Evolutionary conservation across 2,888 invertebrate genomes (phyloP).

Genomic region (Xestia c-nigrum): DNA sequence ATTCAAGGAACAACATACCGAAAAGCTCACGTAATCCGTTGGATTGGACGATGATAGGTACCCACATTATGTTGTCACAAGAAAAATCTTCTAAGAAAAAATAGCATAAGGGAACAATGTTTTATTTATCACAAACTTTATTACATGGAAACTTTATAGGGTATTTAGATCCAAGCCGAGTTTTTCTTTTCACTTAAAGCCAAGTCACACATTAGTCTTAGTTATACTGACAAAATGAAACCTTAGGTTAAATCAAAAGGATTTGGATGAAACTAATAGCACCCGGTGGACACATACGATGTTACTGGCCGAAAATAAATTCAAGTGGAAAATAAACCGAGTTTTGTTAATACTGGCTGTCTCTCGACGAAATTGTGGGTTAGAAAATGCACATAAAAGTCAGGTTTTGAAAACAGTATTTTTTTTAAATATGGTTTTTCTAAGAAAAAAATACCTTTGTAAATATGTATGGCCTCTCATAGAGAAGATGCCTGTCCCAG

Average conservation of each 20-base stretch:
- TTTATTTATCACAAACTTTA: slow-evolving; percentile 70
- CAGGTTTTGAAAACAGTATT: not conserved
- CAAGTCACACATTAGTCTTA: slow-evolving; percentile 62
- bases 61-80: slow-evolving; percentile 35
- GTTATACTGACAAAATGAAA: slow-evolving; percentile 66
- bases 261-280: slow-evolving; percentile 50
- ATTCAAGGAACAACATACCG: not conserved
- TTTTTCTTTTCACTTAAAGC: slow-evolving; percentile 12
- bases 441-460: not conserved
- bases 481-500: no score
- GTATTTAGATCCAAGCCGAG: slow-evolving; percentile 59
- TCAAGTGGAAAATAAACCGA: not conserved
- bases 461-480: no score
- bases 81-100: slow-evolving; percentile 45
- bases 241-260: slow-evolving; percentile 61
- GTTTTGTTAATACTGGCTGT: not conserved
- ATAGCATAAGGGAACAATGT: slow-evolving; percentile 58
- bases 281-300: slow-evolving; percentile 34
- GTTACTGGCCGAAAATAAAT: slow-evolving; percentile 21
- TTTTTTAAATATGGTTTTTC: not conserved
- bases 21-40: slow-evolving; percentile 36
- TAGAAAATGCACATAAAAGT: not conserved
- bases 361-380: not conserved
- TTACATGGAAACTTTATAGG: slow-evolving; percentile 50
- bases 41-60: slow-evolving; percentile 16